phyloP scores from a whole-genome alignment of 2,113 vertebrate species.

The Pedionomus torquatus region DNA sequence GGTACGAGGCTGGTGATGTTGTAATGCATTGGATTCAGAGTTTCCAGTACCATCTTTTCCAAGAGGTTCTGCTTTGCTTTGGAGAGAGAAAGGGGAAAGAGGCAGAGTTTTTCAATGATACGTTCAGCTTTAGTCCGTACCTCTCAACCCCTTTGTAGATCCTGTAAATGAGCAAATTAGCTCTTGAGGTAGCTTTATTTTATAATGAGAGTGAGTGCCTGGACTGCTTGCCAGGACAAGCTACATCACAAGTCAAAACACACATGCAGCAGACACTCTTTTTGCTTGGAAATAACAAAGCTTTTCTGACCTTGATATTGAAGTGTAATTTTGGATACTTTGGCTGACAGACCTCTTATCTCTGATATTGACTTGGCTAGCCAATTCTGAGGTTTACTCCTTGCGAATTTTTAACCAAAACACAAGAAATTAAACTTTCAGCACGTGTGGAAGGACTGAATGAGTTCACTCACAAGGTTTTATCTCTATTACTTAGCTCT shows the following conservation, averaged over 20 bases:
- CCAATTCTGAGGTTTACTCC: slow-evolving; percentile 44
- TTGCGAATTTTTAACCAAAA: slow-evolving; percentile 71
- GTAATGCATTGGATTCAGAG: slow-evolving; percentile 61
- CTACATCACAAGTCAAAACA: slow-evolving; percentile 82
- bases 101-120: background rate
- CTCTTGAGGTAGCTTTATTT: slow-evolving; percentile 17
- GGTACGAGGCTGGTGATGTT: slow-evolving; percentile 60
- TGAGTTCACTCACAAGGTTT: background rate
- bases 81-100: background rate
- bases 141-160: background rate
- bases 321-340: slow-evolving; percentile 59
- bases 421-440: slow-evolving; percentile 59
- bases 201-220: slow-evolving; percentile 25
- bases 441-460: background rate
- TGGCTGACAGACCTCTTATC: slow-evolving; percentile 54
- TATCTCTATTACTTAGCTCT: background rate
- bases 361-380: slow-evolving; percentile 72
- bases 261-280: slow-evolving; percentile 35
- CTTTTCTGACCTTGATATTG: slow-evolving; percentile 80
- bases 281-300: slow-evolving; percentile 71
- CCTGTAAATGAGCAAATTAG: background rate
- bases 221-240: slow-evolving; percentile 72
- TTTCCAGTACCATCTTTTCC: slow-evolving; percentile 61
- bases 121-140: background rate
- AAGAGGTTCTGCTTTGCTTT: background rate